Evolutionary conservation across 2,113 vertebrate species (phyloP), one percentile per base, ranked within the genome.

Genomic region (Puma concolor): DNA sequence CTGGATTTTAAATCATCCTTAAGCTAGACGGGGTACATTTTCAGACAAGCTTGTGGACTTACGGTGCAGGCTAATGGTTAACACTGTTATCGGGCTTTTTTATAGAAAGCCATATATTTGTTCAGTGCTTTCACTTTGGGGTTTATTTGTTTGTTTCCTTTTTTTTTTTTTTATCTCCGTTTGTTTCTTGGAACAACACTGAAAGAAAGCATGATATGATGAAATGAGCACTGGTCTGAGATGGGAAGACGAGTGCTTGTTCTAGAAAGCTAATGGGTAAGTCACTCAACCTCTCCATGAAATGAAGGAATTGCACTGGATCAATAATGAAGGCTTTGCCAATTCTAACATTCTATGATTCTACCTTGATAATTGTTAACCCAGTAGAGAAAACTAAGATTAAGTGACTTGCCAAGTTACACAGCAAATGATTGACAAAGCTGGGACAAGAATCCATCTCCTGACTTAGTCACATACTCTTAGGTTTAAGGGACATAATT

Each of bases 361-460:
- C 82, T 81, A 44, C 82, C 77, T 89, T 81, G 89, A 95, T 96
- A 83, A 95, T 92, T 80, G n/a, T 98, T 97, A 96, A 95, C 48
- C 41, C n/a, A 72, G 74, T 33, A 95, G 52, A 89, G 64, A 94
- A 96, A 95, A 79, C n/a, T 66, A 91, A 96, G 57, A 36, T 89
- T 92, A 91, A 91, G n/a, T 88, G 89, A 95, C 36, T 97, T 86
- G 63, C 76, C 95, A 95, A 80, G 74, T 97, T 25, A 91, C 85
- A 87, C 41, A 96, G 96, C 63, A 94, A 94, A 79, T 90, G 81
- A 88, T 71, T 92, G 74, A 90, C 95, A 92, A 89, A 87, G 9
- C 60, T 92, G 14, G 10, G 25, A 83, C 69, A 92, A 91, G 67
- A 95, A 92, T 17, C 72, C 57, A 50, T 71, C 66, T 82, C 36